phyloP scores from a whole-genome alignment of 2,113 vertebrate genomes.

The Aramus guarauna region DNA sequence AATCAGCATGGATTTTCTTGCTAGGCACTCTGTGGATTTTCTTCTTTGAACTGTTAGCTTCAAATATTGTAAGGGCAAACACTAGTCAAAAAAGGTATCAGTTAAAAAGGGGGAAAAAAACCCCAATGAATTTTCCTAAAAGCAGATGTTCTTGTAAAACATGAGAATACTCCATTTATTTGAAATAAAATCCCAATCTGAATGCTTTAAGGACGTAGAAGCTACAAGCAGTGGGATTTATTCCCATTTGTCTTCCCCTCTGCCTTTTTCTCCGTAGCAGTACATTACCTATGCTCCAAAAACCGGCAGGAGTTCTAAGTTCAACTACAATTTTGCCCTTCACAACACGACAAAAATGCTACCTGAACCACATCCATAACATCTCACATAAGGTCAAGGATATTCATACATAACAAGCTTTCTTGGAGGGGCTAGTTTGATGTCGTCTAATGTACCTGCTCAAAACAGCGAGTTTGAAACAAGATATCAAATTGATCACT shows the following conservation, averaged over 20 bases:
- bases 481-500: neutral
- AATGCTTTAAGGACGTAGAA: neutral
- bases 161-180: neutral
- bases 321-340: slow-evolving; percentile 27
- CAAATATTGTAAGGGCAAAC: neutral
- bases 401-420: slow-evolving; percentile 12
- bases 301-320: neutral
- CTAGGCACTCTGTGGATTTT: neutral
- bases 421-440: neutral
- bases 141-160: neutral
- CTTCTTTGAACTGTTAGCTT: neutral
- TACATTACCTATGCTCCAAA: slow-evolving; percentile 21
- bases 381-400: neutral
- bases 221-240: neutral
- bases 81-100: neutral
- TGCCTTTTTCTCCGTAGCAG: neutral
- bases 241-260: neutral
- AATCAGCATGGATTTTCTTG: neutral
- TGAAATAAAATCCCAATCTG: neutral
- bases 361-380: neutral
- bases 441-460: neutral
- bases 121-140: neutral
- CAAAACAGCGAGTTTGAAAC: neutral
- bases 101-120: neutral
- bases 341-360: neutral